These are phyloP conservation scores for Australoheros scitulus DNA, from an alignment of 2,113 vertebrate species.

Conservation along the genomic window DNA sequence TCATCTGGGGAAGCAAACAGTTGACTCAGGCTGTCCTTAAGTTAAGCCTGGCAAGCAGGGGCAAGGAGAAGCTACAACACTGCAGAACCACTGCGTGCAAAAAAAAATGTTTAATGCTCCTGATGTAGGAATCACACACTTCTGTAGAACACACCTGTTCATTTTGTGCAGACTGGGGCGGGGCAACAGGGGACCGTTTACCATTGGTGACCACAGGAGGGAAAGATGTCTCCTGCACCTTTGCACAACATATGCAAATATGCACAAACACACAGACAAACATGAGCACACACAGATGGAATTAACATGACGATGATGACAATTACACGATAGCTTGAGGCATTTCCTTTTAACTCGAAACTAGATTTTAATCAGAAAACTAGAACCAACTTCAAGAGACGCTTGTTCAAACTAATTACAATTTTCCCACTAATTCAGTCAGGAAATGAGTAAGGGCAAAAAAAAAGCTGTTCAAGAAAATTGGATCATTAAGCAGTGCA, in stretches of 20 bases:
- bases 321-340: neutral
- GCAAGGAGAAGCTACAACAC: conserved; percentile 80
- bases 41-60: neutral
- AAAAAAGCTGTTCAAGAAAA: conserved; percentile 25
- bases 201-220: conserved; percentile 48
- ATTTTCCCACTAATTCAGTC: conserved; percentile 50
- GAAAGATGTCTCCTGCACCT: conserved; percentile 68
- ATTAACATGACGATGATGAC: conserved; percentile 28
- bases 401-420: conserved; percentile 12
- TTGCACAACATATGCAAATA: conserved; percentile 43
- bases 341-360: conserved; percentile 8
- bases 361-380: conserved; percentile 1
- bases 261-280: conserved; percentile 45
- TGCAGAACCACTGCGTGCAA: neutral
- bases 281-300: conserved; percentile 38
- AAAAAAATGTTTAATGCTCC: neutral
- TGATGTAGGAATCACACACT: conserved; percentile 23
- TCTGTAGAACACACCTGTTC: conserved; percentile 69
- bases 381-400: neutral
- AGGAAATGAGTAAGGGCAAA: conserved; percentile 42
- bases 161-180: conserved; percentile 26
- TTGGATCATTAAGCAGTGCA: conserved; percentile 32
- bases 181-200: conserved; percentile 41
- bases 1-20: neutral
- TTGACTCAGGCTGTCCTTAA: neutral